Evolutionary conservation across 1,140 invertebrate genomes (phyloP), one percentile per base, ranked within the genome.

Genomic region (Parapsyche elsis): DNA sequence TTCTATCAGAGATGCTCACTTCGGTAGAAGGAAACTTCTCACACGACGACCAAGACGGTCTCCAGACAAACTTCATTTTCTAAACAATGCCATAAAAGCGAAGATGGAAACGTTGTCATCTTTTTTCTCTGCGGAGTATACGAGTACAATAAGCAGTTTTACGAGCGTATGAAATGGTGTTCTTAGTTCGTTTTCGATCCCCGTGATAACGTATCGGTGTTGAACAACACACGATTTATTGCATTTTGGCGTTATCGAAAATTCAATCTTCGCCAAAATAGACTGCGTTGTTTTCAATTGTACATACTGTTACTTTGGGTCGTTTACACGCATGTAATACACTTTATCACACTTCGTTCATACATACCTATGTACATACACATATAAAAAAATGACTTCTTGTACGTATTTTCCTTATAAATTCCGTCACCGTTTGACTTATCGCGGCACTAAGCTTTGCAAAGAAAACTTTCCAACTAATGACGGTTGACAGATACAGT

Each of bases 61-160:
- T 67, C 64, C 10, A 24, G 23, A 12, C 9, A 24, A 67, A 67
- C 64, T 67, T 24, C 64, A 24, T 67, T 67, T 67, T 67, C 64
- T 67, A 67, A 26, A 67, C 64, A 67, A 67, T 67, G 24, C 24
- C 23, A 26, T 30, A 67, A 67, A 67, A 67, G 21, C 26, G 23
- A 67, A 12, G 64, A 24, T 67, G 49, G 12, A 53, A 53, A 53
- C 49, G 30, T 38, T 38, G 30, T 1, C 10, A 12, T 16, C 49
- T 53, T 12, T 53, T 16, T 53, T 12, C 4, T 10, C 10, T 4
- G 30, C 30, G 30, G 30, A 4, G 30, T 53, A 12, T 10, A 12
- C 49, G 49, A 61, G 57, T n/a, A 61, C 57, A 61, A 61, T 61
- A 21, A 61, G 57, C 21, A 61, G 57, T 61, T 61, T 53, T 61